Evolutionary conservation across 1,140 invertebrate genomes (phyloP).

Genomic region (Zaprionus taronus): DNA sequence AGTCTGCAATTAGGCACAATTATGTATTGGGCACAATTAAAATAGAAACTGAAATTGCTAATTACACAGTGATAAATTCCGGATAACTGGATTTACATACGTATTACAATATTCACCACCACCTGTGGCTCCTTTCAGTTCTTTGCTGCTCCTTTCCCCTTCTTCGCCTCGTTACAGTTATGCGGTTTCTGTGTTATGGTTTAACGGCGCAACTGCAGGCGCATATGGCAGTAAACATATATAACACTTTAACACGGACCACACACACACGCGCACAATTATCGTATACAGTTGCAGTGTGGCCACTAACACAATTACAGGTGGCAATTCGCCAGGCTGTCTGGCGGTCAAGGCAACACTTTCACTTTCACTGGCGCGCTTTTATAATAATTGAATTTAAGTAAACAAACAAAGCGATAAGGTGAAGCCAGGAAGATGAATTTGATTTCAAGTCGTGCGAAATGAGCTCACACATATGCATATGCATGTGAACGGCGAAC

Average conservation of each 20-base stretch:
- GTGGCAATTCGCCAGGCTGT: constrained; percentile 25
- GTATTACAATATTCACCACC: background rate
- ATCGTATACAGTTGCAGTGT: background rate
- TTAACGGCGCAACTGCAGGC: constrained; percentile 29
- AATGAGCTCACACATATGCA: constrained; percentile 29
- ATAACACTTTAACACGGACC: constrained; percentile 11
- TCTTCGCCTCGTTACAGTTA: constrained; percentile 54
- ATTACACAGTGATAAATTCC: background rate
- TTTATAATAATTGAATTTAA: constrained; percentile 45
- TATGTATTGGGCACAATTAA: background rate
- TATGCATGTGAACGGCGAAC: background rate
- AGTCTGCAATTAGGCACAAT: background rate
- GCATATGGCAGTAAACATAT: constrained; percentile 33
- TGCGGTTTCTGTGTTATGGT: constrained; percentile 28
- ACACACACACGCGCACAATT: constrained; percentile 12
- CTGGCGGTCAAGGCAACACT: constrained; percentile 43
- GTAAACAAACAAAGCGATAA: constrained; percentile 27
- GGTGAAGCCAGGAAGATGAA: constrained; percentile 16
- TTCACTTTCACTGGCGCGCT: constrained; percentile 37
- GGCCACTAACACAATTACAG: constrained; percentile 31
- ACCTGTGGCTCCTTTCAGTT: constrained; percentile 9
- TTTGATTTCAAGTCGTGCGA: constrained; percentile 25
- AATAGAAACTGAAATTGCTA: background rate
- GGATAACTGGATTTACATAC: constrained; percentile 16
- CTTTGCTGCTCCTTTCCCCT: constrained; percentile 2